Conservation (phyloP, 2,113 vertebrate genomes). For the Polyodon spathula region DNA sequence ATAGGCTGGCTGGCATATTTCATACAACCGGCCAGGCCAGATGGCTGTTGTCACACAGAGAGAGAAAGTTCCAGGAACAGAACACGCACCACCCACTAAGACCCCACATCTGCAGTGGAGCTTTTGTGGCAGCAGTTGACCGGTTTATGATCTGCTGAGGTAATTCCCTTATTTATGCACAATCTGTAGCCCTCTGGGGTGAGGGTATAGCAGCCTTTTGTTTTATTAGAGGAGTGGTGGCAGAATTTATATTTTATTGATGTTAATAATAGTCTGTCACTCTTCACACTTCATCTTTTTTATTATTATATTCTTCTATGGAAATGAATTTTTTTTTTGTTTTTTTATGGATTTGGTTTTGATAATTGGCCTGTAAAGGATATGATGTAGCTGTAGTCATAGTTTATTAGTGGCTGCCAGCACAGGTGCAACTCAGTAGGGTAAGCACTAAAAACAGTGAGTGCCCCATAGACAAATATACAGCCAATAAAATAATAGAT, state of each 20-base stretch:
- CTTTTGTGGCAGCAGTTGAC: conserved; percentile 19
- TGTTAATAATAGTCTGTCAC: not conserved
- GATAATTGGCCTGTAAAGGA: not conserved
- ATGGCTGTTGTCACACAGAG: conserved; percentile 42
- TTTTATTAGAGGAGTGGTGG: not conserved
- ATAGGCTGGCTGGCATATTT: conserved; percentile 22
- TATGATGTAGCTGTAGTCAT: not conserved
- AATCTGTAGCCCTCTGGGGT: conserved; percentile 23
- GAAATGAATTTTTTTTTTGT: not conserved
- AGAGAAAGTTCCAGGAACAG: conserved; percentile 27
- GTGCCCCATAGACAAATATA: no score
- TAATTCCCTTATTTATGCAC: conserved; percentile 29
- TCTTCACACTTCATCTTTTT: not conserved
- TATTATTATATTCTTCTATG: not conserved
- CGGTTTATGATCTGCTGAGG: conserved; percentile 22
- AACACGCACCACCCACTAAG: conserved; percentile 38
- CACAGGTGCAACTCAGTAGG: not conserved
- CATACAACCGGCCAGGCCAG: conserved; percentile 36
- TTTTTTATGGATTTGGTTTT: not conserved
- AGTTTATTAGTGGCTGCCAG: not conserved
- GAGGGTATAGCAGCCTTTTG: conserved; percentile 5
- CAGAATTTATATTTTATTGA: not conserved
- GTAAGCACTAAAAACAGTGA: not conserved
- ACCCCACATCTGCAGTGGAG: conserved; percentile 50
- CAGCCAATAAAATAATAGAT: no score